These are phyloP conservation scores for Merops nubicus DNA, from an alignment of 2,113 vertebrate species.

Conservation along the genomic window DNA sequence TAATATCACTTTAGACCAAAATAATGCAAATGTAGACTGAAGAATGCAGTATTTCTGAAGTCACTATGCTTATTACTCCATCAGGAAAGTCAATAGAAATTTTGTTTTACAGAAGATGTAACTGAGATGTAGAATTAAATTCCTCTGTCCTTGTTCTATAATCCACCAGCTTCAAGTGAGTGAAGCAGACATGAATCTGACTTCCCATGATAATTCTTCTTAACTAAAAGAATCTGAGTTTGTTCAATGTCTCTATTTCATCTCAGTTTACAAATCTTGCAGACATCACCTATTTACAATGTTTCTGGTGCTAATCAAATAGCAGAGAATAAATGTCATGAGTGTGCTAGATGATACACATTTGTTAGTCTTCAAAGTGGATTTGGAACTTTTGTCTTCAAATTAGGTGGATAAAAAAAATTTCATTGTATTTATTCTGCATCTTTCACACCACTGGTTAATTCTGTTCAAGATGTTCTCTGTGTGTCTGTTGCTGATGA, in stretches of 20 bases:
- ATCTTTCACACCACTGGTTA: rapidly evolving
- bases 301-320: neutral
- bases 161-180: neutral
- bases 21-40: neutral
- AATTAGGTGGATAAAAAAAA: neutral
- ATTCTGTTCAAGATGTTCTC: neutral
- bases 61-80: neutral
- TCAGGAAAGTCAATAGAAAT: neutral
- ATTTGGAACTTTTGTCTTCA: neutral
- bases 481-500: neutral
- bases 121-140: neutral
- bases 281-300: neutral
- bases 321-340: neutral
- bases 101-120: neutral
- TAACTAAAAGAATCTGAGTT: neutral
- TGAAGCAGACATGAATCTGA: neutral
- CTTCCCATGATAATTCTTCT: neutral
- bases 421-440: neutral
- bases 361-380: neutral
- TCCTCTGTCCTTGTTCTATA: neutral
- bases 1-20: neutral
- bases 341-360: neutral
- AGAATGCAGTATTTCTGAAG: neutral
- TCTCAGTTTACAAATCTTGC: neutral
- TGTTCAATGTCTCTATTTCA: neutral